A percentile compares a stretch with the other conserved stretches of the same genome.
Conservation (phyloP, 2,113 vertebrate genomes). For the Pithys albifrons region DNA sequence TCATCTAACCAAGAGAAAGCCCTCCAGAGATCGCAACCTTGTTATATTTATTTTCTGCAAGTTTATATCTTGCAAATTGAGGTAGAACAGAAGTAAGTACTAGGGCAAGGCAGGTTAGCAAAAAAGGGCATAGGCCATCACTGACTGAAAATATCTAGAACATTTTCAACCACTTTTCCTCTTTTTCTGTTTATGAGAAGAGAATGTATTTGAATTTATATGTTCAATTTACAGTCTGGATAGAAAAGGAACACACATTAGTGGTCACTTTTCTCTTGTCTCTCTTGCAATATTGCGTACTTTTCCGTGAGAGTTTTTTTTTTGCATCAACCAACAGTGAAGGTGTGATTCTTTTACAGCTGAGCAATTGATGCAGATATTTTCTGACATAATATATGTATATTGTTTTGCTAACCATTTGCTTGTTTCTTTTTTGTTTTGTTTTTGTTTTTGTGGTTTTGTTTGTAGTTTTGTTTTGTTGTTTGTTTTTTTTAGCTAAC, state of each 20-base stretch:
- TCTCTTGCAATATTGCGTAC: not conserved
- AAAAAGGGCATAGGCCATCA: not conserved
- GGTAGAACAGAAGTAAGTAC: not conserved
- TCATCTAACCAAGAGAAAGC: not conserved
- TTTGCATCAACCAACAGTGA: not conserved
- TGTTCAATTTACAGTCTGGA: not conserved
- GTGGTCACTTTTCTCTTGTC: not conserved
- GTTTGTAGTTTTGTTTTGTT: not conserved
- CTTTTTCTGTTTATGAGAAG: not conserved
- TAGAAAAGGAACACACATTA: not conserved
- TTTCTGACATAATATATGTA: not conserved
- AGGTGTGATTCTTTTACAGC: not conserved
- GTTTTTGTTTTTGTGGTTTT: too few species aligned
- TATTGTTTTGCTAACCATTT: not conserved
- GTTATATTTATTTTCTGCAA: conserved; percentile 28
- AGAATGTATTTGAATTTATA: not conserved
- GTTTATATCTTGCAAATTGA: conserved; percentile 10
- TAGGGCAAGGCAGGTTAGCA: not conserved
- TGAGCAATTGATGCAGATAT: not conserved
- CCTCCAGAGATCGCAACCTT: not conserved
- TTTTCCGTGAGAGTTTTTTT: not conserved
- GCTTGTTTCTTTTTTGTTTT: not conserved
- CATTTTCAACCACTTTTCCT: not conserved
- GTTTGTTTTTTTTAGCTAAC: not conserved
- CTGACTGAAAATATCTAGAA: not conserved